phyloP scores from a whole-genome alignment of 2,113 vertebrate species.

The Crotalus viridis region DNA sequence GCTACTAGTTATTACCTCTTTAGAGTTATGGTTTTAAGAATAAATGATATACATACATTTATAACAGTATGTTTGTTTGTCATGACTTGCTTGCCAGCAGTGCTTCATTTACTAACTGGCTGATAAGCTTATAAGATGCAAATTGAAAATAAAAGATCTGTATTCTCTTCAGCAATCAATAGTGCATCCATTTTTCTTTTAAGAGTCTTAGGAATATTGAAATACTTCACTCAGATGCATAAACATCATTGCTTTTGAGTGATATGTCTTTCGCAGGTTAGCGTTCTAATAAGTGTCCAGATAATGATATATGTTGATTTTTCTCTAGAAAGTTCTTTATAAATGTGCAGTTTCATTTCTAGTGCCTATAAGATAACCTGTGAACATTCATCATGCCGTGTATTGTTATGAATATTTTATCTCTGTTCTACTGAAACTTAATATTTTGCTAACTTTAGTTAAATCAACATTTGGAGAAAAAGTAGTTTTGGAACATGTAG shows the following conservation, averaged over 20 bases:
- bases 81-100: background rate
- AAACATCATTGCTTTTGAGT: background rate
- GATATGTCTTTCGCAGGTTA: conserved; percentile 43
- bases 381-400: background rate
- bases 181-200: background rate
- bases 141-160: background rate
- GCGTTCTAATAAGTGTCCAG: conserved; percentile 48
- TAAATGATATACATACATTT: background rate
- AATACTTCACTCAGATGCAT: background rate
- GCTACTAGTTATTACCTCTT: background rate
- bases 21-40: background rate
- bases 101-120: background rate
- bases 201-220: background rate
- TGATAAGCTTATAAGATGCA: background rate
- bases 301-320: conserved; percentile 55
- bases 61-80: background rate
- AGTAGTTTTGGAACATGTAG: conserved; percentile 27
- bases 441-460: conserved; percentile 23
- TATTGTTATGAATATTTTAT: background rate
- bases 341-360: conserved; percentile 56
- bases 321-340: conserved; percentile 57
- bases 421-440: background rate
- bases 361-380: conserved; percentile 29
- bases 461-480: conserved; percentile 26
- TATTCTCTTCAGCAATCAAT: background rate